Conservation (phyloP, 30 jellyfish, hydroid and myxozoan species). For the Aurelia aurita complex sp. Pacific region DNA sequence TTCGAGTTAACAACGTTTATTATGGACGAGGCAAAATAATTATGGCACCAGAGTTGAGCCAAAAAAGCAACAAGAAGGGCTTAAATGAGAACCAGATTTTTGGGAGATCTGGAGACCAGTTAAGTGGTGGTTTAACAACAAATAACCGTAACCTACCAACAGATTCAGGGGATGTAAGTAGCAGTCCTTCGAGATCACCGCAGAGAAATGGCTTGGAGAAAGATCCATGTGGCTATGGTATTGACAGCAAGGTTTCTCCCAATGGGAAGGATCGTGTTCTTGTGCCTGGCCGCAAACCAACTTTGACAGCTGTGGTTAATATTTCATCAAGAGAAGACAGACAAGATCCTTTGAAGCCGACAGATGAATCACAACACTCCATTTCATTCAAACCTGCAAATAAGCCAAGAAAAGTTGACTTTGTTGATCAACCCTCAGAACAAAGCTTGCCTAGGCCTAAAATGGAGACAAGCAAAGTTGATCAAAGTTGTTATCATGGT, state of each 20-base stretch:
- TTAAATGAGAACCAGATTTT: neutral
- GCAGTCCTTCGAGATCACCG: neutral
- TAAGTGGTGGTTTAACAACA: neutral
- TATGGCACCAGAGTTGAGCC: constrained; percentile 32
- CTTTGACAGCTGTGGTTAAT: neutral
- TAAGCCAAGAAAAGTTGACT: neutral
- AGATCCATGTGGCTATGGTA: too few species aligned
- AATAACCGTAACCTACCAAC: neutral
- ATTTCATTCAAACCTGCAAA: neutral
- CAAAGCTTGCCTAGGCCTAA: neutral
- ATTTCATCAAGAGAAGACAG: constrained; percentile 1
- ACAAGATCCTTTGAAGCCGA: neutral
- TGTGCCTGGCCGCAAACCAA: neutral
- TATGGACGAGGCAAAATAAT: constrained; percentile 55
- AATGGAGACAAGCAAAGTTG: neutral
- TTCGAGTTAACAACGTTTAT: constrained; percentile 43
- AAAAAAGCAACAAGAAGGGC: neutral
- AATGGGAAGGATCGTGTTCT: neutral
- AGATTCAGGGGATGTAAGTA: neutral
- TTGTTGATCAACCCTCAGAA: neutral
- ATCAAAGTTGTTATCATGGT: neutral
- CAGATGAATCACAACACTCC: neutral
- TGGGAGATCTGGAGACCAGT: neutral
- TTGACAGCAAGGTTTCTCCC: neutral
- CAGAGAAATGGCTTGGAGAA: neutral